Conservation (phyloP, 2,113 vertebrate species). For the Paratilapia polleni region DNA sequence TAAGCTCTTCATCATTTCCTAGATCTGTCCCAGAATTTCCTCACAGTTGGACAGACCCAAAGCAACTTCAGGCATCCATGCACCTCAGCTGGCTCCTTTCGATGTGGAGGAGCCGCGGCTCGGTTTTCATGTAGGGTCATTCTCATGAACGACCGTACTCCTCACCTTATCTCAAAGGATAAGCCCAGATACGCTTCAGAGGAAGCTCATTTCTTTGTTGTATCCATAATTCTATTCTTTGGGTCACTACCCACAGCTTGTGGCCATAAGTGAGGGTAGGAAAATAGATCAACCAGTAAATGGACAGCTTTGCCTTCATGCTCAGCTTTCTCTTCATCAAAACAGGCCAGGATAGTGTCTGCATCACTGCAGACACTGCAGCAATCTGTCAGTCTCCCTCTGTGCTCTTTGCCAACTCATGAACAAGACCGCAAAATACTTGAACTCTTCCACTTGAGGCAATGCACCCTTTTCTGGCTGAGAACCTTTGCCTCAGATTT, state of each 20-base stretch:
- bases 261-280: not conserved
- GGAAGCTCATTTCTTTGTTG: not conserved
- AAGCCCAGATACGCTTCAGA: not conserved
- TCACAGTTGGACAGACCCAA: not conserved
- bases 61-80: not conserved
- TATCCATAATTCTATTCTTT: not conserved
- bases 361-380: not conserved
- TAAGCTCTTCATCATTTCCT: not conserved
- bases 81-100: not conserved
- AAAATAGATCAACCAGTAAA: not conserved
- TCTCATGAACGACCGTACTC: not conserved
- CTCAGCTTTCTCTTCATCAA: not conserved
- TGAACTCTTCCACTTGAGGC: not conserved
- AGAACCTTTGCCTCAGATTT: not conserved
- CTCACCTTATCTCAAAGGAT: not conserved
- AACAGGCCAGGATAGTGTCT: not conserved
- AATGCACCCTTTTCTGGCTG: not conserved
- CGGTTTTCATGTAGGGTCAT: too few relatives aligned
- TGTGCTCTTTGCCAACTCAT: not conserved
- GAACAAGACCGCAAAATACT: not conserved
- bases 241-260: not conserved
- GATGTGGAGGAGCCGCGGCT: not conserved
- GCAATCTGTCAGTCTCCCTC: not conserved
- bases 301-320: not conserved
- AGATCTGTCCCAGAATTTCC: not conserved